Evolutionary conservation across 2,888 invertebrate genomes (phyloP).

Genomic region (Camponotus fellah): DNA sequence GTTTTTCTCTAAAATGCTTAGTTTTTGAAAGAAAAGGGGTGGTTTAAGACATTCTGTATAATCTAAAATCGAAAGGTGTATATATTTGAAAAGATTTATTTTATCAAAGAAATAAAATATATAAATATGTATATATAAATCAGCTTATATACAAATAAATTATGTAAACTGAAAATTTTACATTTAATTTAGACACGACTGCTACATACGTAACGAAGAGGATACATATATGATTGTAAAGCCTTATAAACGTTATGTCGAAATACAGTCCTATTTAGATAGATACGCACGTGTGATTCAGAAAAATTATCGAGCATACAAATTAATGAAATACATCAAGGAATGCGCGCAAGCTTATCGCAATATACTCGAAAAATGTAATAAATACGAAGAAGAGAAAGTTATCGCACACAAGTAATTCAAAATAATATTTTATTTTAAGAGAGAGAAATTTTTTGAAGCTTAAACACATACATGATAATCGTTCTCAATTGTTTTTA

Average conservation of each 20-base stretch:
- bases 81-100: constrained; percentile 13
- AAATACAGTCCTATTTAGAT: constrained; percentile 87
- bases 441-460: background rate
- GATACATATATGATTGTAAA: constrained; percentile 89
- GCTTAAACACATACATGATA: background rate
- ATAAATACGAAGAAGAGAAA: constrained; percentile 86
- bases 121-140: background rate
- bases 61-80: background rate
- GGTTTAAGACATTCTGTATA: too few relatives aligned
- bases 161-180: background rate
- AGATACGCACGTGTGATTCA: constrained; percentile 88
- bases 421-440: background rate
- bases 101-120: constrained; percentile 7
- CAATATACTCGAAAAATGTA: constrained; percentile 87
- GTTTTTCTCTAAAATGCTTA: too few relatives aligned
- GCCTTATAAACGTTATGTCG: constrained; percentile 90
- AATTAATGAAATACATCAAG: constrained; percentile 87
- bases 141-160: constrained; percentile 21
- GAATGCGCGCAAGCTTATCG: constrained; percentile 87
- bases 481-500: background rate
- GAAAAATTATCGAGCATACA: constrained; percentile 89
- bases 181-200: constrained; percentile 84
- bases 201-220: constrained; percentile 88
- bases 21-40: too few relatives aligned
- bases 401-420: constrained; percentile 60